phyloP scores from a whole-genome alignment of 2,888 invertebrate species.

The Dryobota labecula region DNA sequence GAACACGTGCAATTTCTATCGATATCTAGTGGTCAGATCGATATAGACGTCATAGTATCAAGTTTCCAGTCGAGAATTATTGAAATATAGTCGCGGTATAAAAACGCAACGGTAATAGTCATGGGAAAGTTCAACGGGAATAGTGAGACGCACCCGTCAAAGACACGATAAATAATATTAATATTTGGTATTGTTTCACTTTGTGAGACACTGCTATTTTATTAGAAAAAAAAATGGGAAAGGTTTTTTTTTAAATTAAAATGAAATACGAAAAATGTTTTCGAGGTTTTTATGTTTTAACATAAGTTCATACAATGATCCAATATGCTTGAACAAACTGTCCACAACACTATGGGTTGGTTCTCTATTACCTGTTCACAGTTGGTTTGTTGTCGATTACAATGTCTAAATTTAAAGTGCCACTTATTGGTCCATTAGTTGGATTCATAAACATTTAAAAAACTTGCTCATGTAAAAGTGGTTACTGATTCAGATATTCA shows the following conservation, averaged over 20 bases:
- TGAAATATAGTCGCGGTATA: too few relatives aligned
- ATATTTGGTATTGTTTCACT: neutral
- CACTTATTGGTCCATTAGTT: constrained; percentile 87
- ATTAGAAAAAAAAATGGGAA: neutral
- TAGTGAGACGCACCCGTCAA: too few relatives aligned
- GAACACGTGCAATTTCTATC: too few relatives aligned
- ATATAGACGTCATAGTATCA: too few relatives aligned
- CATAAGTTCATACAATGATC: constrained; percentile 89
- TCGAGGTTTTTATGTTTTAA: constrained; percentile 88
- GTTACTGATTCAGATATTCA: constrained; percentile 76
- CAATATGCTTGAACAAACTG: constrained; percentile 87
- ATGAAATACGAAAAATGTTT: constrained; percentile 79
- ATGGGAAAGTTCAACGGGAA: too few relatives aligned
- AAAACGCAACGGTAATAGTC: too few relatives aligned
- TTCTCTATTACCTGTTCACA: constrained; percentile 75
- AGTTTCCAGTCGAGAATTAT: too few relatives aligned
- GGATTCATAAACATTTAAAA: constrained; percentile 82
- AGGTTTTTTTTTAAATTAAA: constrained; percentile 48
- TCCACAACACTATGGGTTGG: constrained; percentile 79
- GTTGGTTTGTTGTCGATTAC: constrained; percentile 72
- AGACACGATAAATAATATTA: too few relatives aligned
- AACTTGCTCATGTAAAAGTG: constrained; percentile 78
- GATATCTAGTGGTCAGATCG: too few relatives aligned
- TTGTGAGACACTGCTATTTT: neutral
- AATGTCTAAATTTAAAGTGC: constrained; percentile 78